These are phyloP conservation scores for Tortricodes alternella DNA, from an alignment of 2,888 invertebrate species.

Conservation along the genomic window DNA sequence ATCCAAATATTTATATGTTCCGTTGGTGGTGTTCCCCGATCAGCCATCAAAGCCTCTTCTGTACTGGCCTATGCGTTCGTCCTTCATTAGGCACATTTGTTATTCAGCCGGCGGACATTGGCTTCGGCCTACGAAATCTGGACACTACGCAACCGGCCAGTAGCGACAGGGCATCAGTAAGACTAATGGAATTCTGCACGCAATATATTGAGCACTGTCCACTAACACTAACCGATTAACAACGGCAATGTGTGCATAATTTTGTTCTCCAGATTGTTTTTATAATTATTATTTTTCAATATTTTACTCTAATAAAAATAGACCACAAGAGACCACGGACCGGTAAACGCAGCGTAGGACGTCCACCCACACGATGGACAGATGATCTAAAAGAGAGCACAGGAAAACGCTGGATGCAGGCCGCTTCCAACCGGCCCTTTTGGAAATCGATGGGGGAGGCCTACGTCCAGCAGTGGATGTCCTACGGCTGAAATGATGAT, in stretches of 20 bases:
- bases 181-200: constrained; percentile 64
- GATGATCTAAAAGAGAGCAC: too few relatives aligned
- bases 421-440: too few relatives aligned
- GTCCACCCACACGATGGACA: too few relatives aligned
- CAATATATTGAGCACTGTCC: constrained; percentile 44
- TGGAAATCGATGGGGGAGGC: too few relatives aligned
- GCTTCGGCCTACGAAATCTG: constrained; percentile 74
- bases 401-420: too few relatives aligned
- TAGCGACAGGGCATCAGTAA: constrained; percentile 75
- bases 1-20: constrained; percentile 4
- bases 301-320: too few relatives aligned
- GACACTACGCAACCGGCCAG: constrained; percentile 67
- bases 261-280: constrained; percentile 12
- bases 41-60: constrained; percentile 33
- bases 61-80: constrained; percentile 42
- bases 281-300: neutral
- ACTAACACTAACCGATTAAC: constrained; percentile 16
- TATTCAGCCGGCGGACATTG: constrained; percentile 73
- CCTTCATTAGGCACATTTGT: constrained; percentile 50
- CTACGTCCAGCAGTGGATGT: too few relatives aligned
- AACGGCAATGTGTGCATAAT: constrained; percentile 1
- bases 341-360: too few relatives aligned
- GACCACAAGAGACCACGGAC: too few relatives aligned
- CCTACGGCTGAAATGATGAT: too few relatives aligned
- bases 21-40: constrained; percentile 3